Conservation (phyloP, 2,888 invertebrate species). For the Agonopterix heracliana region DNA sequence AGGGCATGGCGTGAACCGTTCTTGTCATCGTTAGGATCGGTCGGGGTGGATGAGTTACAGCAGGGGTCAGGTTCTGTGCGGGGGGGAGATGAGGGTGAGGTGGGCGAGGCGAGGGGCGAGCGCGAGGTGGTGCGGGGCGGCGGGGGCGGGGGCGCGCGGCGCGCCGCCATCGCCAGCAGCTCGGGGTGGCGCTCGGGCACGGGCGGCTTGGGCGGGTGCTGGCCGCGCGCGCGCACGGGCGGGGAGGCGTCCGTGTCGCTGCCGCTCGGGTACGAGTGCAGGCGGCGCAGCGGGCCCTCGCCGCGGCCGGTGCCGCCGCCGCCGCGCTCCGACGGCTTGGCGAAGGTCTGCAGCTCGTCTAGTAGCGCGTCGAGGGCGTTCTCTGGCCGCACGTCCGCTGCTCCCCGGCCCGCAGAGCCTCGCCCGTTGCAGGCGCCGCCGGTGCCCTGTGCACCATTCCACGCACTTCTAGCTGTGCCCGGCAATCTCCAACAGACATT, state of each 20-base stretch:
- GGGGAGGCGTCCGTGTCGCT: slow-evolving; percentile 88
- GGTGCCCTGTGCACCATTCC: slow-evolving; percentile 65
- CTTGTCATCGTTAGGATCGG: slow-evolving; percentile 40
- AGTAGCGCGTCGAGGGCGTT: slow-evolving; percentile 98
- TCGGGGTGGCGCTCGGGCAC: slow-evolving; percentile 89
- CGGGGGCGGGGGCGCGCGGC: slow-evolving; percentile 89
- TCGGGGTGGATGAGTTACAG: slow-evolving; percentile 81
- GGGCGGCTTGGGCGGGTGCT: slow-evolving; percentile 82
- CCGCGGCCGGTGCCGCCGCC: slow-evolving; percentile 75
- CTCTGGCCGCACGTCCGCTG: slow-evolving; percentile 81
- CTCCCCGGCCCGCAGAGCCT: slow-evolving; percentile 41
- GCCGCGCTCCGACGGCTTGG: slow-evolving; percentile 77
- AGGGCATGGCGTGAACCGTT: slow-evolving; percentile 79
- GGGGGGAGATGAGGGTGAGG: slow-evolving; percentile 81
- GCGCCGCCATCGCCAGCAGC: slow-evolving; percentile 81
- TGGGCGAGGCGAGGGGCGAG: slow-evolving; percentile 90
- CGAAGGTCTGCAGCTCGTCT: slow-evolving; percentile 94
- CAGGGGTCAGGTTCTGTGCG: slow-evolving; percentile 53
- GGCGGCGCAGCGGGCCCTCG: slow-evolving; percentile 80
- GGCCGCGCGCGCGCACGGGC: slow-evolving; percentile 79
- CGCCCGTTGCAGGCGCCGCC: slow-evolving; percentile 48
- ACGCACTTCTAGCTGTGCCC: slow-evolving; percentile 56
- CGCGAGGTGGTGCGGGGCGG: slow-evolving; percentile 94
- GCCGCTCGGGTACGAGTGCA: slow-evolving; percentile 91
- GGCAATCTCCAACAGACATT: slow-evolving; percentile 40